Evolutionary conservation across 2,797 vertebrate genomes (phyloP).

Genomic region (Columba guinea): DNA sequence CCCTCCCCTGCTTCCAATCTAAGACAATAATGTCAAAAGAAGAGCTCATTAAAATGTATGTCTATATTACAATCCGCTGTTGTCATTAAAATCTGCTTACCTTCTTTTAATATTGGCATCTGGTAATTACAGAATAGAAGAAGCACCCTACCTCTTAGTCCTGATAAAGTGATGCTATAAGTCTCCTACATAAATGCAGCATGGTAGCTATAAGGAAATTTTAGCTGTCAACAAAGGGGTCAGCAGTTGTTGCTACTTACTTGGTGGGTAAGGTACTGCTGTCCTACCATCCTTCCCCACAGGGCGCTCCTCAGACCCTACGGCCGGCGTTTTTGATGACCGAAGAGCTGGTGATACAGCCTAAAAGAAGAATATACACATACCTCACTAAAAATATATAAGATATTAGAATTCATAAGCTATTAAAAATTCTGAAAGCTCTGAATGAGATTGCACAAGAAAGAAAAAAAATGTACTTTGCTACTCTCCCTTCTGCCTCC

Average conservation of each 20-base stretch:
- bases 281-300: slow-evolving; percentile 89
- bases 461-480: neutral
- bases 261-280: slow-evolving; percentile 93
- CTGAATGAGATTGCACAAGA: neutral
- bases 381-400: neutral
- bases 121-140: neutral
- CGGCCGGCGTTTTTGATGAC: slow-evolving; percentile 81
- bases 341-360: slow-evolving; percentile 88
- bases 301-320: slow-evolving; percentile 88
- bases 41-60: neutral
- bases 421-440: neutral
- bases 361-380: slow-evolving; percentile 67
- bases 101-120: neutral
- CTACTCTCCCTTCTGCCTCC: neutral
- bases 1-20: neutral
- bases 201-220: neutral
- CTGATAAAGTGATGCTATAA: neutral
- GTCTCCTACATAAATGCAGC: neutral
- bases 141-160: neutral
- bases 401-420: neutral
- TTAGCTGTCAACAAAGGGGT: neutral
- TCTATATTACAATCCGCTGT: neutral
- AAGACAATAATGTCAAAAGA: neutral
- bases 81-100: neutral
- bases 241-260: slow-evolving; percentile 77